Conservation (phyloP, 2,113 vertebrate genomes). For the Butorides virescens region DNA sequence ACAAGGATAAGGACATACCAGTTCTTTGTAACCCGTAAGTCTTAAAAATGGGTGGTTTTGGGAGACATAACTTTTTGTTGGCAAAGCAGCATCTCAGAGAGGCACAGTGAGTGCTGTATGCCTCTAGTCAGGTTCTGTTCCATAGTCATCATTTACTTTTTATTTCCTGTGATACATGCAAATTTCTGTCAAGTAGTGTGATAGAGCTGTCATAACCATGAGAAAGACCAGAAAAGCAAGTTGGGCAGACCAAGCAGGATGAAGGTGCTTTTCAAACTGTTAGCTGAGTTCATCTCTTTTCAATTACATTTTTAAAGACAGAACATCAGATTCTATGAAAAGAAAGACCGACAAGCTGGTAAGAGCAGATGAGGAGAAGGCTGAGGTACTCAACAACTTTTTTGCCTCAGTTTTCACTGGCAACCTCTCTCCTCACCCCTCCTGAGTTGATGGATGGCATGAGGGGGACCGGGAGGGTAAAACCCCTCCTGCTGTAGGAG, state of each 20-base stretch:
- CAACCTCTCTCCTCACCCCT: no score
- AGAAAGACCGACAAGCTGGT: no score
- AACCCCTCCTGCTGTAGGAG: no score
- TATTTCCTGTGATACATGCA: no score
- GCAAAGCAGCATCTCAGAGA: neutral
- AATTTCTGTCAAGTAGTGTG: neutral
- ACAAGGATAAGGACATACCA: neutral
- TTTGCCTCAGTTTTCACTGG: no score
- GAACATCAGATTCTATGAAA: neutral
- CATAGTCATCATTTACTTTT: neutral
- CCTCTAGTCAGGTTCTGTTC: neutral
- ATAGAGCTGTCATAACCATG: neutral
- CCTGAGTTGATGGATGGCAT: no score
- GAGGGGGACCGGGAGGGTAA: no score
- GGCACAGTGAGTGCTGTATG: neutral
- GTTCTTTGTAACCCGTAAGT: neutral
- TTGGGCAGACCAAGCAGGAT: neutral
- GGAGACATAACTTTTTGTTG: neutral
- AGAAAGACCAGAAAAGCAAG: neutral
- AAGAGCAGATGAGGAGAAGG: no score
- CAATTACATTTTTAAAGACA: neutral
- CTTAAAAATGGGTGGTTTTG: neutral
- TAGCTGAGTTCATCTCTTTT: neutral
- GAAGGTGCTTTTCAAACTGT: neutral
- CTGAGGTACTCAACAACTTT: no score